A percentile compares a stretch with the other conserved stretches of the same genome.
These are phyloP conservation scores for Lutjanus argentimaculatus DNA, from an alignment of 2,797 vertebrate genomes.

Conservation along the genomic window DNA sequence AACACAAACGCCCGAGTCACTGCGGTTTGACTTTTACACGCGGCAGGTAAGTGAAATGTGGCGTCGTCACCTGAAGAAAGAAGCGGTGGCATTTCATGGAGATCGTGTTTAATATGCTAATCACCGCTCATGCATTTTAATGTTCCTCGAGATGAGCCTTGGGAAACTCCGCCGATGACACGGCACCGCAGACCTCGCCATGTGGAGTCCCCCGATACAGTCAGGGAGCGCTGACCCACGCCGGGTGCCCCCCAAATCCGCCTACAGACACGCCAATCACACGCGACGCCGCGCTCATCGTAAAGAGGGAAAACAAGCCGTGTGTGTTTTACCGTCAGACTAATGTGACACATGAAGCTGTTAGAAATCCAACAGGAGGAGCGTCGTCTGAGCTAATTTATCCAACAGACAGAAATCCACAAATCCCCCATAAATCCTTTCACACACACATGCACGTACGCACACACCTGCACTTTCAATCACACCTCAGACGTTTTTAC, in stretches of 20 bases:
- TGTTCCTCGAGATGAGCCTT: conserved; percentile 14
- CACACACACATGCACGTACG: not conserved
- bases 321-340: not conserved
- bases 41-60: not conserved
- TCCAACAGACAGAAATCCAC: conserved; percentile 14
- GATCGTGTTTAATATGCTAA: conserved; percentile 24
- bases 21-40: not conserved
- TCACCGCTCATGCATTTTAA: conserved; percentile 40
- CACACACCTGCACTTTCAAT: conserved; percentile 15
- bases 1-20: not conserved
- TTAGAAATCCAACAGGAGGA: conserved; percentile 1
- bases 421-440: conserved; percentile 27
- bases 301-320: not conserved
- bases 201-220: conserved; percentile 5
- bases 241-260: not conserved
- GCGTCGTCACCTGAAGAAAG: not conserved
- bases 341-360: conserved; percentile 1
- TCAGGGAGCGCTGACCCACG: not conserved
- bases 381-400: conserved; percentile 5
- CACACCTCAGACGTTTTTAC: conserved; percentile 25
- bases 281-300: not conserved
- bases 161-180: conserved; percentile 13
- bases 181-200: not conserved
- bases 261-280: conserved; percentile 22
- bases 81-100: conserved; percentile 8